phyloP scores from a whole-genome alignment of 2,888 invertebrate species.

The Gasteruption jaculator region DNA sequence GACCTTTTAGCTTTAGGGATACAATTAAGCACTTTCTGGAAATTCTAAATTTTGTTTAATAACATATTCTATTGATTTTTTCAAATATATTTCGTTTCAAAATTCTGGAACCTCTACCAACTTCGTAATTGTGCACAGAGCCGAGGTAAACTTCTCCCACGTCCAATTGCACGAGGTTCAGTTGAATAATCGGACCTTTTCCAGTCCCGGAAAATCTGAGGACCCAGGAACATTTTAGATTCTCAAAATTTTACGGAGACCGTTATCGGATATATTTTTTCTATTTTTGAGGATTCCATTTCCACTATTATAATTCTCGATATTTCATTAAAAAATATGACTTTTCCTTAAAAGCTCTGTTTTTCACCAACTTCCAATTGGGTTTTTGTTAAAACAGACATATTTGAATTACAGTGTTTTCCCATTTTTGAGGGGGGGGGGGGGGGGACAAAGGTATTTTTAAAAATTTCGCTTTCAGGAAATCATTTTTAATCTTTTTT shows the following conservation, averaged over 20 bases:
- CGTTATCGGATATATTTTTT: no score
- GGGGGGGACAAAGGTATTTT: no score
- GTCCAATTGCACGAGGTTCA: conserved; percentile 58
- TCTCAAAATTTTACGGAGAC: no score
- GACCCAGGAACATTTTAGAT: no score
- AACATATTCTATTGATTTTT: conserved; percentile 50
- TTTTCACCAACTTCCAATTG: no score
- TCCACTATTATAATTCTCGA: neutral
- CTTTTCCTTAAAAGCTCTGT: no score
- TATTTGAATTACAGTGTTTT: no score
- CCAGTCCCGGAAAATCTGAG: conserved; percentile 56
- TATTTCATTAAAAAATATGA: no score
- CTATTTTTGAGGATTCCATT: neutral
- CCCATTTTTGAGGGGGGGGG: no score
- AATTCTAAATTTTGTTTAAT: conserved; percentile 3
- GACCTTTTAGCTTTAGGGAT: neutral
- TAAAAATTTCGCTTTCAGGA: neutral
- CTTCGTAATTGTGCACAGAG: conserved; percentile 60
- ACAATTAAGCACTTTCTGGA: no score
- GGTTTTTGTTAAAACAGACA: no score
- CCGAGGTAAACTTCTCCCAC: conserved; percentile 59
- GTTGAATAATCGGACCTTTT: conserved; percentile 56
- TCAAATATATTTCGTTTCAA: conserved; percentile 44
- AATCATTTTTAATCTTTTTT: neutral
- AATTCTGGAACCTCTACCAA: conserved; percentile 34